Evolutionary conservation across 1,140 invertebrate species (phyloP), one percentile per base, ranked within the genome.

Genomic region (Leptoteleia sp.): DNA sequence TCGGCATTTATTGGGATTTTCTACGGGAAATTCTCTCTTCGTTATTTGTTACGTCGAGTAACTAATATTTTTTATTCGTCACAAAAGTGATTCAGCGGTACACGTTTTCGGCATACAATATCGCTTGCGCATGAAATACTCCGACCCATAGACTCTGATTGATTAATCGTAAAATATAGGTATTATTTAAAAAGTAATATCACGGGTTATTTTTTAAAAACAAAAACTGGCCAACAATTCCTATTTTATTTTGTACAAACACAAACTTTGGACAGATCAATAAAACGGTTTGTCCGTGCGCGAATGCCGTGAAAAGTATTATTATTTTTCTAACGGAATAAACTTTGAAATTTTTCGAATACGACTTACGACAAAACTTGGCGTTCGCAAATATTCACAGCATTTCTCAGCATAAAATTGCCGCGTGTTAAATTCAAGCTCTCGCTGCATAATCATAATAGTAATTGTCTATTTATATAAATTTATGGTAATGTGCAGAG

Each of bases 401-500:
- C 17, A 13, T 1, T 13, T 47, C 12, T 35, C 4, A 3, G 29
- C 13, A 13, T 22, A 62, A 50, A 62, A 48, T 38, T 15, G 13
- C 29, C 33, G 15, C 16, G 59, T 40, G 12, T 50, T 50, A 40
- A 62, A 62, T 40, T 62, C 22, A 50, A 31, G 43, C 19, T 15
- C 57, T 45, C 43, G 25, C 12, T 31, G 15, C n/a, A 64, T 50
- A 48, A 64, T 64, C 35, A 31, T 50, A 42, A 50, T 11, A 64
- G 13, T 50, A 50, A 29, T 64, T 64, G 22, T 64, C 45, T 50
- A 42, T 31, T 64, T 50, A 48, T 27, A 48, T 38, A 50, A 50
- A 64, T 40, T 64, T 31, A 50, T 42, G 45, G n/a, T 50, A 64
- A 64, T 50, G 31, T 31, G 8, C 16, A 22, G 19, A 5, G 37